Conservation (phyloP, 1,140 invertebrate genomes). For the Drosophila quadrilineata region DNA sequence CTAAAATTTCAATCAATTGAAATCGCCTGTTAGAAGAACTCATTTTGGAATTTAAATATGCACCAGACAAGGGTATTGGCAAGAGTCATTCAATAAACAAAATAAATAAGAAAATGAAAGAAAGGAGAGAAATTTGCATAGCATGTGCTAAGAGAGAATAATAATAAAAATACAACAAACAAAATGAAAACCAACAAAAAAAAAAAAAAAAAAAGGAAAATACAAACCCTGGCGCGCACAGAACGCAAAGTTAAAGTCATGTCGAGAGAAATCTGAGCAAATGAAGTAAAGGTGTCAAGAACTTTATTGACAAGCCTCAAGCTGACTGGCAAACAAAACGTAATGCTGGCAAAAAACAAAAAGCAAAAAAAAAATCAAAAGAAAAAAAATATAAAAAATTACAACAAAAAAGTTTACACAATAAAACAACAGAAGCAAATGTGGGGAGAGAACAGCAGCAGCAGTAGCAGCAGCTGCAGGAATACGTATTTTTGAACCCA, state of each 20-base stretch:
- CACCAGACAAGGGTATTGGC: constrained; percentile 2
- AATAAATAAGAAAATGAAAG: constrained; percentile 10
- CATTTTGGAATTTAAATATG: background rate
- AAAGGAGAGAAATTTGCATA: constrained; percentile 37
- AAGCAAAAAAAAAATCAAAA: no score
- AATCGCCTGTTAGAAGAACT: background rate
- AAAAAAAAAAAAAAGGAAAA: constrained; percentile 33
- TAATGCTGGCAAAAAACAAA: constrained; percentile 10
- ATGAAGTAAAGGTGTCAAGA: constrained; percentile 77
- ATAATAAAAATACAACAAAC: constrained; percentile 5
- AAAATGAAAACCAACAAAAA: constrained; percentile 11
- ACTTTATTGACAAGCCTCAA: constrained; percentile 69
- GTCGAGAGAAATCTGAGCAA: constrained; percentile 69
- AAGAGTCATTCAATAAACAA: constrained; percentile 17
- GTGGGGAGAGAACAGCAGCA: constrained; percentile 10
- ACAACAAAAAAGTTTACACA: constrained; percentile 39
- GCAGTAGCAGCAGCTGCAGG: background rate
- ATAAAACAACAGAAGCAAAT: constrained; percentile 10
- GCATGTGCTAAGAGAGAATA: constrained; percentile 16
- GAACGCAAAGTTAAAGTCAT: constrained; percentile 66
- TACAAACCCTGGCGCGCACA: constrained; percentile 13
- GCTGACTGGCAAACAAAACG: constrained; percentile 40
- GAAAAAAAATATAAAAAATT: no score
- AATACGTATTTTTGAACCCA: no score
- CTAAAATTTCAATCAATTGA: background rate